These are phyloP conservation scores for Drosophila tani DNA, from an alignment of 1,140 invertebrate species.

Conservation along the genomic window DNA sequence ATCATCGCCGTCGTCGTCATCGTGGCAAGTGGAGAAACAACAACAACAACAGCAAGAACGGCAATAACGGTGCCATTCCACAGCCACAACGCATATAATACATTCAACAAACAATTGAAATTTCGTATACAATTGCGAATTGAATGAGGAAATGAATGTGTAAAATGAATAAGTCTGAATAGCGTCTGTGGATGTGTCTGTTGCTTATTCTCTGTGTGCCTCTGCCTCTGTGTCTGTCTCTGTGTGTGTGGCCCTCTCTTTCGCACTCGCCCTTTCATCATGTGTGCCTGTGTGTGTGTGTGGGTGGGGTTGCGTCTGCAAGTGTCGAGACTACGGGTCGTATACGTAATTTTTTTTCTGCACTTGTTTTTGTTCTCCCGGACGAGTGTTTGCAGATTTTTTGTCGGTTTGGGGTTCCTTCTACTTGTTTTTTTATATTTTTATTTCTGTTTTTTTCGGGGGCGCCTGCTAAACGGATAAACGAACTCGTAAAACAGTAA, in stretches of 20 bases:
- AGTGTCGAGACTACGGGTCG: conserved; percentile 78
- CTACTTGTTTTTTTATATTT: conserved; percentile 38
- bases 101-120: conserved; percentile 83
- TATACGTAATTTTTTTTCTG: conserved; percentile 71
- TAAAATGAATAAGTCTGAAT: conserved; percentile 83
- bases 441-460: conserved; percentile 50
- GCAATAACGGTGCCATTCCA: conserved; percentile 40
- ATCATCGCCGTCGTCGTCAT: conserved; percentile 53
- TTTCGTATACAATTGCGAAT: conserved; percentile 83
- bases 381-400: conserved; percentile 46
- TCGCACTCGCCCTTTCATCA: conserved; percentile 1
- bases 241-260: conserved; percentile 15
- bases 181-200: conserved; percentile 56
- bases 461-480: conserved; percentile 68
- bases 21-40: conserved; percentile 16
- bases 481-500: conserved; percentile 67
- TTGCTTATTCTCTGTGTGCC: conserved; percentile 10
- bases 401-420: conserved; percentile 6
- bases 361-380: conserved; percentile 49
- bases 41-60: conserved; percentile 24
- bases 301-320: conserved; percentile 58
- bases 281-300: conserved; percentile 16
- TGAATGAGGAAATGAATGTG: conserved; percentile 83
- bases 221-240: conserved; percentile 1
- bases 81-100: conserved; percentile 70